Percentiles rank a stretch among this genome's conserved stretches.
Conservation (phyloP, 2,113 vertebrate genomes). For the Coregonus clupeaformis region DNA sequence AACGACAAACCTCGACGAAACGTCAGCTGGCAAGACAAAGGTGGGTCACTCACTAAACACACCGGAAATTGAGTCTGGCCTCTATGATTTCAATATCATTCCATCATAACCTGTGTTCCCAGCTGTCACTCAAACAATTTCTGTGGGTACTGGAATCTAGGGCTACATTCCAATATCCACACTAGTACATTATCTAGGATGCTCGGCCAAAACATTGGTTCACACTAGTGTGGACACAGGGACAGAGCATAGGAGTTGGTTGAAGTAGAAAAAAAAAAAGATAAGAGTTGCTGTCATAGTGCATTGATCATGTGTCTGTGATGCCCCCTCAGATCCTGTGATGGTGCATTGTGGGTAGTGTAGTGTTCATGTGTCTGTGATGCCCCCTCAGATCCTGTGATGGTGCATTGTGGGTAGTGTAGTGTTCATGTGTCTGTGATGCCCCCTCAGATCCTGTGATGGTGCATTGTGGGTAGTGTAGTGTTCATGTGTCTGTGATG, state of each 20-base stretch:
- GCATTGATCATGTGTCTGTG: too few relatives aligned
- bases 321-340: too few relatives aligned
- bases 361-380: neutral
- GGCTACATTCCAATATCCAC: neutral
- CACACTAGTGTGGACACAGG: too few relatives aligned
- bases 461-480: too few relatives aligned
- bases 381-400: slow-evolving; percentile 68
- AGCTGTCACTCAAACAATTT: neutral
- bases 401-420: too few relatives aligned
- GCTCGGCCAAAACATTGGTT: too few relatives aligned
- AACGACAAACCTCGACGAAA: slow-evolving; percentile 80
- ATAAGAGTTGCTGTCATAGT: too few relatives aligned
- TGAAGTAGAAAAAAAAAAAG: too few relatives aligned
- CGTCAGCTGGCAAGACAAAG: slow-evolving; percentile 87
- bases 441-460: slow-evolving; percentile 69
- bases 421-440: slow-evolving; percentile 1
- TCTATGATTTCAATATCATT: neutral
- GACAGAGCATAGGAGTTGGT: too few relatives aligned
- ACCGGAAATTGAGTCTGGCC: neutral
- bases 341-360: too few relatives aligned
- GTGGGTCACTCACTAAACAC: slow-evolving; percentile 51
- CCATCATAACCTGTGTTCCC: neutral
- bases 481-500: neutral
- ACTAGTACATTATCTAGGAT: neutral
- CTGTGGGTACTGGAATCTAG: neutral